A percentile compares a stretch with the other conserved stretches of the same genome.
Evolutionary conservation across 1,140 invertebrate species (phyloP).

Genomic region (Lasioglossum baleicum): DNA sequence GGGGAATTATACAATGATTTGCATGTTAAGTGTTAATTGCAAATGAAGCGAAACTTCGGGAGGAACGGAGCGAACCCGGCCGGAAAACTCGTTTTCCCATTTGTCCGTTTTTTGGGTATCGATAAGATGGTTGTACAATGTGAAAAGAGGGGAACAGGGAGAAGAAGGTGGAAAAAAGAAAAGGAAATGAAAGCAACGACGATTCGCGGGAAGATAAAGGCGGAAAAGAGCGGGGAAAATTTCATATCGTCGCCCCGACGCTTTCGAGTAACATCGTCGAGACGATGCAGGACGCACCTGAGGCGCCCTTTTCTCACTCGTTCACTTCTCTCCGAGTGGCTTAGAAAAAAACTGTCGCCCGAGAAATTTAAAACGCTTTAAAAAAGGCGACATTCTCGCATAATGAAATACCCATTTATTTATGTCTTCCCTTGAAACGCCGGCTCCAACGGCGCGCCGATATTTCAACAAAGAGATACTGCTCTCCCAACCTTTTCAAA

Average conservation of each 20-base stretch:
- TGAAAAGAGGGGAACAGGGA: background rate
- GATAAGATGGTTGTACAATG: background rate
- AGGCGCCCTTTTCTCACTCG: conserved; percentile 53
- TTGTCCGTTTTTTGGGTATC: conserved; percentile 19
- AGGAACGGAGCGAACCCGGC: background rate
- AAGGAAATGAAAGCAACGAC: background rate
- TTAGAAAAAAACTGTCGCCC: conserved; percentile 33
- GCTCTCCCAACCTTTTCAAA: background rate
- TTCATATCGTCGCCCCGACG: conserved; percentile 56
- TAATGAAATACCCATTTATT: conserved; percentile 56
- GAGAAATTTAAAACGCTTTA: conserved; percentile 67
- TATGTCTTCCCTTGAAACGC: conserved; percentile 19
- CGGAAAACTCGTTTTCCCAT: background rate
- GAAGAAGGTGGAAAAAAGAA: background rate
- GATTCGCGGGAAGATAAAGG: conserved; percentile 9
- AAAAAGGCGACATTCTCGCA: conserved; percentile 49
- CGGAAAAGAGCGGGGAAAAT: conserved; percentile 46
- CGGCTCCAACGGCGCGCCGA: background rate
- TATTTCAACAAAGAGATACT: conserved; percentile 19
- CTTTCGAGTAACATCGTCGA: conserved; percentile 55
- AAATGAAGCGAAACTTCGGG: background rate
- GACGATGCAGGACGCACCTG: conserved; percentile 56
- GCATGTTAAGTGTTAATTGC: conserved; percentile 30
- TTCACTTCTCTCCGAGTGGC: conserved; percentile 29
- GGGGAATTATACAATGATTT: conserved; percentile 8